Evolutionary conservation across 2,113 vertebrate species (phyloP), one percentile per base, ranked within the genome.

Genomic region (Chloropsis cyanopogon): DNA sequence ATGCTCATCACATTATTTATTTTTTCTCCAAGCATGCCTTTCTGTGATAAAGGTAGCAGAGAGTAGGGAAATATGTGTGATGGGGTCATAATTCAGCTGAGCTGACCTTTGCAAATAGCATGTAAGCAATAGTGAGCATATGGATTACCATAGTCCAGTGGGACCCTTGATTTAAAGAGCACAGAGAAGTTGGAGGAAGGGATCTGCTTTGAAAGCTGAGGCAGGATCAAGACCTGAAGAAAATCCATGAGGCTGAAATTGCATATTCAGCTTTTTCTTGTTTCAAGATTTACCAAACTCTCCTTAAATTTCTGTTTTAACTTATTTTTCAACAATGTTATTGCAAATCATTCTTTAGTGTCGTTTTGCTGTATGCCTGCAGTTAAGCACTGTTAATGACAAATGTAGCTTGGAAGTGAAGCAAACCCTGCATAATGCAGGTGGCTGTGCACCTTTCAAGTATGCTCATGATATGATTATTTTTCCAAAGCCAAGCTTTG

Each of bases 141-240:
- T 97, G 96, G 95, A 91, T 95, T 96, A 92, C 53, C 77, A 94
- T 95, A 97, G 77, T 72, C 83, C 73, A 80, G 37, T 82, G 92
- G 41, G 75, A 66, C 90, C 71, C 82, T 92, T 82, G 90, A 81
- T 77, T 96, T 96, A 94, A 97, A 88, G 85, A 94, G 68, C 75
- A 83, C 20, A 39, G 93, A 94, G 69, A 92, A 66, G 80, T 54
- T 92, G 56, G 90, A 88, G 42, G 61, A 57, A 89, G 28, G 59
- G 49, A 92, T 97, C 76, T 95, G 69, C 91, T 97, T 97, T 95
- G 57, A 85, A 82, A 92, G 66, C 56, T 33, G 42, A 94, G 59
- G 39, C 70, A 84, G 76, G 26, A 92, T 88, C 49, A 92, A 76
- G 64, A 82, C 76, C 46, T 50, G 88, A 94, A 77, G 92, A 68